Evolutionary conservation across 1,140 invertebrate species (phyloP), one percentile per base, ranked within the genome.

Genomic region (Linepithema humile): DNA sequence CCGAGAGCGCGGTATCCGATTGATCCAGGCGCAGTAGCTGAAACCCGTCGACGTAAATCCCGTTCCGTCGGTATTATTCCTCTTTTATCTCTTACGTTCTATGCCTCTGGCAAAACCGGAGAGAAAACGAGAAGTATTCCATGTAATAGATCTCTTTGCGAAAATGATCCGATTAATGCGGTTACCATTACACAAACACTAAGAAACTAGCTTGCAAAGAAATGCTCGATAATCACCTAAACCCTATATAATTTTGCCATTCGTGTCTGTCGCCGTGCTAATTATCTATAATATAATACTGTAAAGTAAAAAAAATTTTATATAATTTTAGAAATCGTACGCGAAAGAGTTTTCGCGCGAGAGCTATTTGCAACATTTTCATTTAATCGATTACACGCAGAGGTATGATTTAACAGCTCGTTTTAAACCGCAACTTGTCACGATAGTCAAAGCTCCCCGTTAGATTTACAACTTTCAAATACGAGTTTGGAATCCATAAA

Each of bases 401-500:
- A 53, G 65, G 65, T 10, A 15, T 48, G 23, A 69, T 80, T 43
- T 55, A 78, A 45, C 35, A 55, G n/a, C 26, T 35, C 48, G 38
- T 32, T 80, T 2, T 40, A 53, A 55, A 69, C 50, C 75, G 64
- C 35, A 32, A 35, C n/a, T 38, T 23, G 4, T 60, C 55, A 45
- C 12, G 26, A 75, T 75, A 17, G 26, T 10, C 26, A 57, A 64
- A 10, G 26, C 17, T 55, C 15, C 29, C 10, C 26, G 23, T 69
- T 80, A 43, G 64, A 70, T 70, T 80, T 69, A 70, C 38, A 38
- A 70, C 35, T 55, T 40, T 3, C 23, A 80, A 80, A 80, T 55
- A 17, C 26, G 48, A 69, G 64, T 70, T 80, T 55, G 38, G 50
- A 40, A 57, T 67, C 26, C 12, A 69, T 80, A 80, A 80, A 80